Evolutionary conservation across 2,797 vertebrate genomes (phyloP).

Genomic region (Rhyacichthys aspro): DNA sequence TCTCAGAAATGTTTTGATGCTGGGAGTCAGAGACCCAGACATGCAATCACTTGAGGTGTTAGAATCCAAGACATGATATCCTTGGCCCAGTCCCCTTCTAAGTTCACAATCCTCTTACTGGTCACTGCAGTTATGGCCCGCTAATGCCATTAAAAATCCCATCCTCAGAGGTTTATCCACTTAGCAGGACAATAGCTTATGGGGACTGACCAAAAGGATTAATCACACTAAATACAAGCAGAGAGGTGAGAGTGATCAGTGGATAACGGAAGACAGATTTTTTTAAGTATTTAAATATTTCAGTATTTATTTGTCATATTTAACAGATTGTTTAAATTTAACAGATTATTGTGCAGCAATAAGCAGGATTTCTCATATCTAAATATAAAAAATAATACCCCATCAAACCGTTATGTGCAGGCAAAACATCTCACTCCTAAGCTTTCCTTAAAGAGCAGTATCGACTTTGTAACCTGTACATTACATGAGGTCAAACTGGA

Average conservation of each 20-base stretch:
- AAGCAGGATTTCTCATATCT: neutral
- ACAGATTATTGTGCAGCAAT: no score
- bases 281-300: no score
- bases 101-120: constrained; percentile 69
- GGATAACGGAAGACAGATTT: no score
- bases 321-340: no score
- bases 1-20: constrained; percentile 16
- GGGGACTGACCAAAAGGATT: constrained; percentile 57
- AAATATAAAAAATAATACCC: neutral
- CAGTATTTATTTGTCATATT: no score
- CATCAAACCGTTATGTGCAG: neutral
- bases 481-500: neutral
- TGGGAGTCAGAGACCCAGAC: constrained; percentile 13
- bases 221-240: constrained; percentile 37
- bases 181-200: constrained; percentile 57
- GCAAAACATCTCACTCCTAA: no score
- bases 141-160: constrained; percentile 65
- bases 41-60: constrained; percentile 14
- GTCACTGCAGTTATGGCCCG: constrained; percentile 34
- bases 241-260: constrained; percentile 21
- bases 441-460: neutral
- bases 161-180: constrained; percentile 60
- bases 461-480: neutral
- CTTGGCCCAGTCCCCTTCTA: constrained; percentile 17
- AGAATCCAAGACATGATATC: constrained; percentile 7